A percentile compares a stretch with the other conserved stretches of the same genome.
Conservation (phyloP, 2,888 invertebrate genomes). For the Stictocephala bisonia region DNA sequence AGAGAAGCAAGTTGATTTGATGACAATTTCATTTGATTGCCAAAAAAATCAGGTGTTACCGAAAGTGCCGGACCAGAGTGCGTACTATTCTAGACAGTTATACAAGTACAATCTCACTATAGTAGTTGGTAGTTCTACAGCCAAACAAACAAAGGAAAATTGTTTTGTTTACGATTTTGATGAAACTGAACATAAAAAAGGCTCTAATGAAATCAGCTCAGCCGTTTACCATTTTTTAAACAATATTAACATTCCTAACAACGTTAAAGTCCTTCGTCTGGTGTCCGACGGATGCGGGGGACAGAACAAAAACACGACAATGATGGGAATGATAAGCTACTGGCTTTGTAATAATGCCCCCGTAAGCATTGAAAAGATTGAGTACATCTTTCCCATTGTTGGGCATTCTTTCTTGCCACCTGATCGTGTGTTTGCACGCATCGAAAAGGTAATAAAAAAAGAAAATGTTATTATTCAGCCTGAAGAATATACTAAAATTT, state of each 20-base stretch:
- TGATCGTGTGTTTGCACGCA: conserved; percentile 51
- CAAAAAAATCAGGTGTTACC: conserved; percentile 39
- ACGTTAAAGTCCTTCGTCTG: conserved; percentile 39
- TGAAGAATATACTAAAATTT: conserved; percentile 43
- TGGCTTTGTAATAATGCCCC: conserved; percentile 44
- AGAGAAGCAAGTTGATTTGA: neutral
- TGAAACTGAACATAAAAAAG: neutral
- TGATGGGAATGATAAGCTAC: conserved; percentile 49
- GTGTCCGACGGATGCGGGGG: conserved; percentile 53
- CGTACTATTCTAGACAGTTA: conserved; percentile 41
- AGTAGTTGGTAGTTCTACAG: conserved; percentile 5
- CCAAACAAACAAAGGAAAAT: conserved; percentile 23
- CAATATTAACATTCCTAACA: conserved; percentile 15
- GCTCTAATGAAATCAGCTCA: conserved; percentile 2
- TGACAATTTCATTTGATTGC: conserved; percentile 21
- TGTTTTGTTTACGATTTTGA: conserved; percentile 6
- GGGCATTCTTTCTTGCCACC: conserved; percentile 52
- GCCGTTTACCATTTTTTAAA: conserved; percentile 3
- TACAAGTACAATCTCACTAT: conserved; percentile 24
- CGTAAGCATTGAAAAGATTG: neutral
- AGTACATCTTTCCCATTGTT: conserved; percentile 30
- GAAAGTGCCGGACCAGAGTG: conserved; percentile 35
- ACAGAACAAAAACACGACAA: conserved; percentile 53
- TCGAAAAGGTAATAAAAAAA: conserved; percentile 49
- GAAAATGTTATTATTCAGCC: conserved; percentile 44